Conservation (phyloP, 2,797 vertebrate species). For the Poecile montanus region DNA sequence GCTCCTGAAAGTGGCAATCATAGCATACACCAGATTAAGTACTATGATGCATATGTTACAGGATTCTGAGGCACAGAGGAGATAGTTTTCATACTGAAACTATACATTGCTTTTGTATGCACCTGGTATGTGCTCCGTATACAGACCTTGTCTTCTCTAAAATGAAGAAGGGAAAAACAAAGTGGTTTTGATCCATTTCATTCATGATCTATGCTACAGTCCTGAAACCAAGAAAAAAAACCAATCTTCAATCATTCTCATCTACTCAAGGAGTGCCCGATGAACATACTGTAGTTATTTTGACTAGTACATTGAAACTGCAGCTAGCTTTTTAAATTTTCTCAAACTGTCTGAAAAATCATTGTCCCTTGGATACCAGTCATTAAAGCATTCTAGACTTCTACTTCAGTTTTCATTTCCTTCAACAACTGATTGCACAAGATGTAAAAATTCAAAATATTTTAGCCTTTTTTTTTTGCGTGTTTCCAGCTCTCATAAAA, state of each 20-base stretch:
- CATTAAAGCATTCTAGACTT: neutral
- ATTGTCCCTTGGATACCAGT: neutral
- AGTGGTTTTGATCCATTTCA: neutral
- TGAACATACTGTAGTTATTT: neutral
- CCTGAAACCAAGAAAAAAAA: neutral
- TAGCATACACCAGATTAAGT: neutral
- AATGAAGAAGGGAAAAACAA: neutral
- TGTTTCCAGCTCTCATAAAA: neutral
- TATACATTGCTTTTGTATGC: neutral
- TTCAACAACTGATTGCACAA: neutral
- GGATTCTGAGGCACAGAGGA: neutral
- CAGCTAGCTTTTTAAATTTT: neutral
- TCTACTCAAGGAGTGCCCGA: neutral
- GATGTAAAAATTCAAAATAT: neutral
- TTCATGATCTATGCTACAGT: neutral
- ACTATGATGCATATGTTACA: neutral
- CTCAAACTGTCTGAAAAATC: neutral
- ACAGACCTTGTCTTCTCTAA: neutral
- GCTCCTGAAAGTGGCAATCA: neutral
- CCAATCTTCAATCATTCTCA: neutral
- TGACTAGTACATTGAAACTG: neutral
- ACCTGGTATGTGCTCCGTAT: neutral
- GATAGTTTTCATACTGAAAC: conserved; percentile 46
- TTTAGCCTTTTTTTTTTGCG: neutral
- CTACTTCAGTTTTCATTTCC: neutral